Percentiles rank a stretch among this genome's conserved stretches.
phyloP scores from a whole-genome alignment of 2,113 vertebrate species.

The Anarrhichthys ocellatus region DNA sequence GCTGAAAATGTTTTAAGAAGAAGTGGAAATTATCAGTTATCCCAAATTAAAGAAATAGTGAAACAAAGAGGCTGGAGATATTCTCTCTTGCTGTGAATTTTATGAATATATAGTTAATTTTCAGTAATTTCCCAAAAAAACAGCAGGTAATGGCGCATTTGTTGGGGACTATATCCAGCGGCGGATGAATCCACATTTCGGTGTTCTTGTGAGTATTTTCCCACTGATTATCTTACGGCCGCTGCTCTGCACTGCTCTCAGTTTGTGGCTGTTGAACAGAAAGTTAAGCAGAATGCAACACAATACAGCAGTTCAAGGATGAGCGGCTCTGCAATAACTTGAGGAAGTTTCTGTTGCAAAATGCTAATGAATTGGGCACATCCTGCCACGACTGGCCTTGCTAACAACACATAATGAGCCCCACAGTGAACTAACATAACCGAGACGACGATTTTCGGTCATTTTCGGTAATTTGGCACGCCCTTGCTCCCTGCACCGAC shows the following conservation, averaged over 20 bases:
- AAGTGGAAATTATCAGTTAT: background rate
- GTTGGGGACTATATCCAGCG: no score
- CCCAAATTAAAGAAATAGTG: background rate
- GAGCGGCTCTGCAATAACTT: background rate
- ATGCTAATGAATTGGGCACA: slow-evolving; percentile 21
- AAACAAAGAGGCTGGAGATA: no score
- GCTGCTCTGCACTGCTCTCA: no score
- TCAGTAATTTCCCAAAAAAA: no score
- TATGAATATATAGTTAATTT: background rate
- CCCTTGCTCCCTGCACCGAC: background rate
- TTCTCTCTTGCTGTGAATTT: background rate
- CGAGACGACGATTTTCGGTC: background rate
- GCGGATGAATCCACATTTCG: no score
- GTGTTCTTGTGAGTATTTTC: no score
- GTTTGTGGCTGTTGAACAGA: background rate
- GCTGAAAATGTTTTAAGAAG: background rate
- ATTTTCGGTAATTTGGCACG: slow-evolving; percentile 24
- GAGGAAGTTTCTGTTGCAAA: slow-evolving; percentile 18
- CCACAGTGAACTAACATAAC: background rate
- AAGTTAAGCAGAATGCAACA: background rate
- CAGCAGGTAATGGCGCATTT: no score
- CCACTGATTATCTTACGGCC: no score
- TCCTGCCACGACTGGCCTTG: slow-evolving; percentile 50
- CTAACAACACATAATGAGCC: slow-evolving; percentile 16
- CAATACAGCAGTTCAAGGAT: background rate